phyloP scores from a whole-genome alignment of 2,113 vertebrate species.

The Scopus umbretta region DNA sequence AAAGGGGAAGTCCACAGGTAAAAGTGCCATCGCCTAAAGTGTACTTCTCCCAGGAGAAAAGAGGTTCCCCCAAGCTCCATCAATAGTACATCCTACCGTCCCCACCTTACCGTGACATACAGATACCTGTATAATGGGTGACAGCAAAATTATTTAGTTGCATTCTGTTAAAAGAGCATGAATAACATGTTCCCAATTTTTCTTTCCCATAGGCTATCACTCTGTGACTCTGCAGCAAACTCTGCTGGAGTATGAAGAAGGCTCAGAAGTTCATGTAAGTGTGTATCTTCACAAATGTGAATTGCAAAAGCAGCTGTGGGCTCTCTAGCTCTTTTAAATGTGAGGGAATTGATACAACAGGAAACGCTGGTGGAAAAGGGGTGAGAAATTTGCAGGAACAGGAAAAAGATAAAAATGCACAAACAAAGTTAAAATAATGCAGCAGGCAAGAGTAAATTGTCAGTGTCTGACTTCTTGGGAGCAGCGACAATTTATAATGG shows the following conservation, averaged over 20 bases:
- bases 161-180: background rate
- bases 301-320: background rate
- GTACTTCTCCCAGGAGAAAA: background rate
- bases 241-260: background rate
- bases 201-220: background rate
- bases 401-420: background rate
- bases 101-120: background rate
- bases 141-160: background rate
- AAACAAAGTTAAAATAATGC: background rate
- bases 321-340: background rate
- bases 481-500: background rate
- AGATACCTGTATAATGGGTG: background rate
- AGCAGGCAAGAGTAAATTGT: background rate
- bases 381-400: background rate
- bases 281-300: background rate
- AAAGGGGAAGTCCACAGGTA: background rate
- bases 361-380: background rate
- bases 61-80: background rate
- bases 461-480: background rate
- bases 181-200: background rate
- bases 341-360: background rate
- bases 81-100: background rate
- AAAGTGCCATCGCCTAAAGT: rapidly evolving
- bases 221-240: background rate
- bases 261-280: slow-evolving; percentile 12